Evolutionary conservation across 2,888 invertebrate genomes (phyloP).

Genomic region (Polyommatus icarus): DNA sequence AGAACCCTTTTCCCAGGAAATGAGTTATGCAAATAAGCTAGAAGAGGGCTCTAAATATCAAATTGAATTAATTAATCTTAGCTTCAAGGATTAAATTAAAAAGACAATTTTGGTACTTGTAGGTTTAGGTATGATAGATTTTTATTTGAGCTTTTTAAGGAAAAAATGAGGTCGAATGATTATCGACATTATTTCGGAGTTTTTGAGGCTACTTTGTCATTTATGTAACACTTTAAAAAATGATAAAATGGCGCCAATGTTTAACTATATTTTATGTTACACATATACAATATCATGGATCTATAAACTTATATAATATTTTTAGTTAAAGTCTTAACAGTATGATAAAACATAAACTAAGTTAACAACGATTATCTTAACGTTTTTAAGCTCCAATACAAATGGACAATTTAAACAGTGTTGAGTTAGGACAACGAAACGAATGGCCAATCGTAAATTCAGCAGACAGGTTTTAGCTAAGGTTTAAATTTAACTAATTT

Average conservation of each 20-base stretch:
- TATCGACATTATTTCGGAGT: no score
- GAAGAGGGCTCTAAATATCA: slow-evolving; percentile 4
- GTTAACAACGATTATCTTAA: not conserved
- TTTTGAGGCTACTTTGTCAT: no score
- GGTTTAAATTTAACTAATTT: slow-evolving; percentile 40
- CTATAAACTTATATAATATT: not conserved
- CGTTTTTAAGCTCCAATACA: slow-evolving; percentile 24
- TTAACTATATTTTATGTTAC: no score
- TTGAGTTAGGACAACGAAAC: slow-evolving; percentile 35
- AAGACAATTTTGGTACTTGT: not conserved
- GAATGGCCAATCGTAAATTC: slow-evolving; percentile 40
- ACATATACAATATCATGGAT: no score
- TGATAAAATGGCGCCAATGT: no score
- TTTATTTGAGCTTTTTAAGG: no score
- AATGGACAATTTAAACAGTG: slow-evolving; percentile 32
- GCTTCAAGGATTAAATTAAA: slow-evolving; percentile 3
- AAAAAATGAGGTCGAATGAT: no score
- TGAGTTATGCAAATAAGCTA: slow-evolving; percentile 14
- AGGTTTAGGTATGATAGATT: no score
- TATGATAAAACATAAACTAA: not conserved
- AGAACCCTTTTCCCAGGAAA: slow-evolving; percentile 7
- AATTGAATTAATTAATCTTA: slow-evolving; percentile 16
- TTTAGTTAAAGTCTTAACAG: not conserved
- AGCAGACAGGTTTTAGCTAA: slow-evolving; percentile 38
- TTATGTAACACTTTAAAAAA: no score